Percentiles rank a stretch among this genome's conserved stretches.
Evolutionary conservation across 1,140 invertebrate genomes (phyloP).

Genomic region (Asbolus verrucosus): DNA sequence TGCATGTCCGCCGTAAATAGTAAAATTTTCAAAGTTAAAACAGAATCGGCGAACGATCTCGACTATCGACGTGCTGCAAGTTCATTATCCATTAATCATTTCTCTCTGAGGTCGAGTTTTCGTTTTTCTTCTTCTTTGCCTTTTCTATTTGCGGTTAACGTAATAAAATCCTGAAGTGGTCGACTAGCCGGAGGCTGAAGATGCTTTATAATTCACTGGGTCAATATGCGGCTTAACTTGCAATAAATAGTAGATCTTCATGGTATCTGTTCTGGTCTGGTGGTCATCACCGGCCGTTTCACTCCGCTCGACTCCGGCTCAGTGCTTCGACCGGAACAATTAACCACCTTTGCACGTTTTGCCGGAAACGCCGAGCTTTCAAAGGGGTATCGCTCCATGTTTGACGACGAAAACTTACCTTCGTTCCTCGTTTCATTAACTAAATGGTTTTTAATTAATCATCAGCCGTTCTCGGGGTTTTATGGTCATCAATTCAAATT

Average conservation of each 20-base stretch:
- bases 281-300: conserved; percentile 7
- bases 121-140: conserved; percentile 25
- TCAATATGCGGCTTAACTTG: conserved; percentile 24
- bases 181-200: conserved; percentile 7
- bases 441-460: conserved; percentile 38
- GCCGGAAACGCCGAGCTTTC: too few species aligned
- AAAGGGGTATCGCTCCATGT: not conserved
- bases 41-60: not conserved
- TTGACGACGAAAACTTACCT: conserved; percentile 23
- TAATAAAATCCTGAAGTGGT: conserved; percentile 28
- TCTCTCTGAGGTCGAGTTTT: conserved; percentile 2
- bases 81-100: conserved; percentile 24
- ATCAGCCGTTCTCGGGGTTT: conserved; percentile 22
- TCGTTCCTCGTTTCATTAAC: conserved; percentile 25
- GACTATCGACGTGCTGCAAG: not conserved
- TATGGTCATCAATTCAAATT: conserved; percentile 29
- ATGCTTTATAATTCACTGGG: conserved; percentile 33
- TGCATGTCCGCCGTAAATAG: not conserved
- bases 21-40: conserved; percentile 24
- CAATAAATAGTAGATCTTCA: conserved; percentile 19
- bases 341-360: conserved; percentile 6
- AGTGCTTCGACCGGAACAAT: conserved; percentile 6
- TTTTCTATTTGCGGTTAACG: conserved; percentile 33
- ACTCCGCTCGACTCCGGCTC: not conserved
- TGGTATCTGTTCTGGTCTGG: conserved; percentile 27